These are phyloP conservation scores for Podarcis raffonei DNA, from an alignment of 2,113 vertebrate genomes.

Conservation along the genomic window DNA sequence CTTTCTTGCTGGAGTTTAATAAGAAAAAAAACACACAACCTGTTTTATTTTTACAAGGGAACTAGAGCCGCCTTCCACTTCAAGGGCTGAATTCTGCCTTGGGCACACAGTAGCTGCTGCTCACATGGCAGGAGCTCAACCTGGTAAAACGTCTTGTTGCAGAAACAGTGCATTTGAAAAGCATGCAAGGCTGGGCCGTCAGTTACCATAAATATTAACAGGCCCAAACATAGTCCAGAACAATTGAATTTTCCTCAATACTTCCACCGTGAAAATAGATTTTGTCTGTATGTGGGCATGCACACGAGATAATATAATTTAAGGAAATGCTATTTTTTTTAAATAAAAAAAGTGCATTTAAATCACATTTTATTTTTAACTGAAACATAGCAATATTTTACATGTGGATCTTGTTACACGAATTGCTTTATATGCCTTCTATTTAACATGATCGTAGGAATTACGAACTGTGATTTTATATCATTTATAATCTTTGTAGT, in stretches of 20 bases:
- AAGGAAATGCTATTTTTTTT: conserved; percentile 55
- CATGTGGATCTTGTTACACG: conserved; percentile 79
- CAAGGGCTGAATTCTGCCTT: conserved; percentile 18
- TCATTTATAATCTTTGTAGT: conserved; percentile 82
- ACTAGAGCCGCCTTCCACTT: conserved; percentile 8
- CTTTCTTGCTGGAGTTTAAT: conserved; percentile 43
- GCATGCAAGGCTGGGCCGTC: neutral
- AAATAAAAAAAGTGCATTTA: conserved; percentile 63
- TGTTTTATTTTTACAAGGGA: conserved; percentile 50
- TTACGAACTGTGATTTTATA: conserved; percentile 84
- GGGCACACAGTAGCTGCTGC: conserved; percentile 14
- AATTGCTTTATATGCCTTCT: conserved; percentile 73
- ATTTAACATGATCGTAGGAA: conserved; percentile 81
- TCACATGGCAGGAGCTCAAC: neutral
- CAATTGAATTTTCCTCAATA: conserved; percentile 21
- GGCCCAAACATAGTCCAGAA: conserved; percentile 14
- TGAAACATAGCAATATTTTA: conserved; percentile 72
- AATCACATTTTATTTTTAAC: conserved; percentile 74
- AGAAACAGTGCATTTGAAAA: neutral
- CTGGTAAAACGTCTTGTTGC: too few relatives aligned
- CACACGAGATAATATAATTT: neutral
- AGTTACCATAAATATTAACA: conserved; percentile 23
- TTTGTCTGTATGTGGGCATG: conserved; percentile 42
- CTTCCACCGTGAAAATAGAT: conserved; percentile 27
- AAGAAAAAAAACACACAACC: neutral